Evolutionary conservation across 2,797 vertebrate species (phyloP), one percentile per base, ranked within the genome.

Genomic region (Phyllotis vaccarum): DNA sequence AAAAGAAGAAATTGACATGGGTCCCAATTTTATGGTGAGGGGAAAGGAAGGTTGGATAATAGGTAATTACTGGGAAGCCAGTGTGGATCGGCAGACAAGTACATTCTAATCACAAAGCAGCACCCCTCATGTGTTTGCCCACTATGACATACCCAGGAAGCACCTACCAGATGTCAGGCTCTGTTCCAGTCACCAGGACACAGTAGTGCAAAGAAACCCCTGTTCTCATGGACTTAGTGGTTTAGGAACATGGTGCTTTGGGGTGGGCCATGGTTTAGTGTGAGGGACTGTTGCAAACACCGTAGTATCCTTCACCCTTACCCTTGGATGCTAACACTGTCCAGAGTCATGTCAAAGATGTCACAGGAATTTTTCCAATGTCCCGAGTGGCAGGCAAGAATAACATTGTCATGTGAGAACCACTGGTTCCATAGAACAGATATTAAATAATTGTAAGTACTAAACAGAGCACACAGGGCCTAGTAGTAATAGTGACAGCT

Each of bases 71-170:
- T 7, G 14, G 62, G 52, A 11, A 14, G 52, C 13, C 75, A 14
- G 2, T 68, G 29, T 0, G 0, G 52, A 46, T 0, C 17, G 60
- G 11, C 17, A 21, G 74, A 22, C 6, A 10, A n/a, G 14, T n/a
- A 0, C n/a, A 70, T 31, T 14, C 56, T 22, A 11, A 0, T 49
- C 29, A n/a, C 1, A 0, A 34, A 27, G 40, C 37, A 14, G 2
- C n/a, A 58, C 21, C n/a, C 37, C 9, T 40, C 66, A 19, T 12
- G 24, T 0, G 9, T 56, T 21, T 31, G 27, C 11, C 58, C 74
- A 24, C 14, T 34, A 58, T 5, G 7, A 9, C 3, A 1, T 0
- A 8, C 4, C 60, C 49, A 1, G 0, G 4, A 64, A 22, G 17
- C 29, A 24, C n/a, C 5, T n/a, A 2, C 49, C 9, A 14, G 6